Base-by-base conservation (phyloP, 2,113 vertebrate genomes). In the Oreochromis niloticus region DNA sequence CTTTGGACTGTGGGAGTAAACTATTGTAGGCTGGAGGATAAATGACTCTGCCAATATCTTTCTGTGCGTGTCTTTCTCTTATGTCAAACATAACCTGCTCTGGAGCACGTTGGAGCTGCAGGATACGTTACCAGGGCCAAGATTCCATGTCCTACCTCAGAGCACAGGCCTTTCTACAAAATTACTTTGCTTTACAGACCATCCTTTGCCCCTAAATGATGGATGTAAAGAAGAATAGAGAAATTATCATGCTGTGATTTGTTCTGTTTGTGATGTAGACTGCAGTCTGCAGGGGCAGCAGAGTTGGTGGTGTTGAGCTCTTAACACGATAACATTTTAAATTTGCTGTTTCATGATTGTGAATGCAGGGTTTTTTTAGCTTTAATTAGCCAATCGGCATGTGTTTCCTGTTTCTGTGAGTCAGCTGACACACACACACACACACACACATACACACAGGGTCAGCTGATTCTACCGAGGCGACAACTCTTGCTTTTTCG, bases 341-440 rank as follows among this genome's bases (percentile, higher is more conserved):
- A n/a, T 80, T 16, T 22, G 56, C 7, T 75, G 27, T 11, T 32
- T 89, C 63, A 83, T 12, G 75, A 56, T 22, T 30, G 7, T 81
- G 56, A 86, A 82, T 48, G 63, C 80, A 71, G 6, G 55, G 12
- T 87, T 86, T 17, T 81, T 81, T 73, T 75, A 39, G 43, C 32
- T 43, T 59, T 68, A 27, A n/a, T 56, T 13, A 3, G 36, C 78
- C 63, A 79, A 71, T 89, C 82, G 54, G 2, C 63, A 39, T 10
- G 5, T n/a, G 24, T 11, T 86, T 88, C 79, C 75, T 89, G 87
- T 87, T 89, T 71, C 68, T 85, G 66, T 66, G 2, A 57, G 68
- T 75, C 71, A 75, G 71, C 43, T 75, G 24, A 75, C 32, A 63
- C 54, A 27, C 78, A 66, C 54, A 24, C 46, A 16, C 46, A 14